These are phyloP conservation scores for Horisme vitalbata DNA, from an alignment of 2,888 invertebrate genomes.

Conservation along the genomic window DNA sequence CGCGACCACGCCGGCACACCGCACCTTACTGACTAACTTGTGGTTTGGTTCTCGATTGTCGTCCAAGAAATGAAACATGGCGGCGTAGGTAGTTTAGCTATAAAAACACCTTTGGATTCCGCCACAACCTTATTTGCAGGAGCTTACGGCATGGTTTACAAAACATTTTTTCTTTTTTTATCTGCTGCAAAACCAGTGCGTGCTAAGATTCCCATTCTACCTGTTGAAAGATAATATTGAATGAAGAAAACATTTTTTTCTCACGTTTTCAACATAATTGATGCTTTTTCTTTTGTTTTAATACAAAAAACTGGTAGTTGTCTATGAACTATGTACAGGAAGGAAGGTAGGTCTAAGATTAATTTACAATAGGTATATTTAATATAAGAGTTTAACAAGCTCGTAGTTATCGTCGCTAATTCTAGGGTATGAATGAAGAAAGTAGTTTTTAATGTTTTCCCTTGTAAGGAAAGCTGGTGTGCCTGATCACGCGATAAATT, in stretches of 20 bases:
- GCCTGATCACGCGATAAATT: conserved; percentile 13
- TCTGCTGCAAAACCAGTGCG: not conserved
- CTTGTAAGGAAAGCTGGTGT: conserved; percentile 18
- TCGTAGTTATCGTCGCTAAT: conserved; percentile 8
- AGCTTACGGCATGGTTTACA: conserved; percentile 21
- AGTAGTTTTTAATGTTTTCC: conserved; percentile 21
- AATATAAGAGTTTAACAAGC: conserved; percentile 2
- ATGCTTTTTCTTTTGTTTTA: conserved; percentile 17
- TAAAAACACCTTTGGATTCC: conserved; percentile 16
- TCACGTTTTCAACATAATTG: conserved; percentile 19
- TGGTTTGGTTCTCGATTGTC: not conserved
- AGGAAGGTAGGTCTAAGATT: too few relatives aligned
- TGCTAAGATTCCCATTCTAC: not conserved
- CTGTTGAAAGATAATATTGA: too few relatives aligned
- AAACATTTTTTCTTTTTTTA: not conserved
- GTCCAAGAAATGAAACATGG: conserved; percentile 20
- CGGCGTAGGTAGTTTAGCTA: conserved; percentile 8
- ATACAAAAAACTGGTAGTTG: conserved; percentile 9
- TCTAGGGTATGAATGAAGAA: conserved; percentile 16
- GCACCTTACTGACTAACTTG: conserved; percentile 10
- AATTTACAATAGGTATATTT: too few relatives aligned
- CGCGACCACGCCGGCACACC: conserved; percentile 5
- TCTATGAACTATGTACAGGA: not conserved
- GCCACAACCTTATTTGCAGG: conserved; percentile 22
- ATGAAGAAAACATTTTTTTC: conserved; percentile 9